phyloP scores from a whole-genome alignment of 2,113 vertebrate genomes.

The Hucho hucho region DNA sequence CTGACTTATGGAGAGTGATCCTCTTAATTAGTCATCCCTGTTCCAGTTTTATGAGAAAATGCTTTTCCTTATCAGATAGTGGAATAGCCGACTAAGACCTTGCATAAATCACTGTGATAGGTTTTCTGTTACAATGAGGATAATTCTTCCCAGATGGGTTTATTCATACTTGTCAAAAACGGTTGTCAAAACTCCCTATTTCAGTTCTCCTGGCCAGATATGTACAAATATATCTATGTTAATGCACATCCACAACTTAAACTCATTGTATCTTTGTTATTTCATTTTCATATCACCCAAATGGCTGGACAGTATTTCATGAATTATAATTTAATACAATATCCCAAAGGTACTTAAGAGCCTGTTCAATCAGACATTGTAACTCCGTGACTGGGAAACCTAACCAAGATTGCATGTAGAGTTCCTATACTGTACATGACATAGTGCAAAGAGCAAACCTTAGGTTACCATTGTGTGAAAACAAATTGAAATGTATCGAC shows the following conservation, averaged over 20 bases:
- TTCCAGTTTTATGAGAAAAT: slow-evolving; percentile 37
- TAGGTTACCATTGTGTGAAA: no score
- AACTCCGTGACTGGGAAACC: no score
- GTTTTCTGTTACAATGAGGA: slow-evolving; percentile 54
- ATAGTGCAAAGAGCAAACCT: no score
- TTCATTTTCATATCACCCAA: background rate
- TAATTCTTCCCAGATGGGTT: slow-evolving; percentile 68
- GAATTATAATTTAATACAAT: no score
- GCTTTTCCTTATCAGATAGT: slow-evolving; percentile 57
- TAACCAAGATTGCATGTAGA: no score
- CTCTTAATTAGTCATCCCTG: slow-evolving; percentile 50
- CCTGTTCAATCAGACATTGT: background rate
- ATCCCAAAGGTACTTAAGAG: background rate
- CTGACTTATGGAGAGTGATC: slow-evolving; percentile 45
- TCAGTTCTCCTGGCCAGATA: slow-evolving; percentile 20
- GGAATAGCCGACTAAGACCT: slow-evolving; percentile 39
- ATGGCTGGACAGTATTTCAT: no score
- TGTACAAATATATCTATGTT: slow-evolving; percentile 14
- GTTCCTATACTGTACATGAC: no score
- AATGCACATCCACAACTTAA: background rate
- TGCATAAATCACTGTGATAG: slow-evolving; percentile 59
- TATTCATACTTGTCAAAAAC: slow-evolving; percentile 47
- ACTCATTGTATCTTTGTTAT: background rate
- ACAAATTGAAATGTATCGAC: no score
- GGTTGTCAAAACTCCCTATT: slow-evolving; percentile 45